Evolutionary conservation across 2,888 invertebrate genomes (phyloP), one percentile per base, ranked within the genome.

Genomic region (Dicyrtoma fusca): DNA sequence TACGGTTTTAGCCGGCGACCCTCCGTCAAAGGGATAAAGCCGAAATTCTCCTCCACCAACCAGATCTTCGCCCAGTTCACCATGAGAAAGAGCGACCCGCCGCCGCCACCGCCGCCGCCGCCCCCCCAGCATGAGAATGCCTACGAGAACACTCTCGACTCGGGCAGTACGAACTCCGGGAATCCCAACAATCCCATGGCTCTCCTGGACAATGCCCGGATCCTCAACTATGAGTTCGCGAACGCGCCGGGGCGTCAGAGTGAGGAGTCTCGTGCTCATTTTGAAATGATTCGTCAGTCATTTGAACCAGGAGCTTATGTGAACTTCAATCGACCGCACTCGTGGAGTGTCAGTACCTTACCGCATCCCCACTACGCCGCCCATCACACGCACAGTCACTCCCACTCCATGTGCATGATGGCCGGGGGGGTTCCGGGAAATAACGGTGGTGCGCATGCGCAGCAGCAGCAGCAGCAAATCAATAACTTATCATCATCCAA

Each of bases 1-100:
- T 94, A 94, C 81, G 94, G 94, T 0, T 94, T 95, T 83, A 92
- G 92, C 81, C 88, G 92, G 47, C 86, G 94, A n/a, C 94, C 94
- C 0, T 92, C 92, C 0, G 94, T 95, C 1, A 88, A 93, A 0
- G 94, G 94, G 0, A 94, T 95, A 76, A 94, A 94, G 82, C 91
- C 93, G n/a, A 89, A 92, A 77, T 90, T 92, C 76, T 91, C 91
- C 13, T 90, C 92, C 0, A 89, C 89, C 5, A 91, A 79, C 75
- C 80, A 80, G 72, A 80, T 80, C 61, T 80, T 80, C 74, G 80
- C 80, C 49, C 78, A 78, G 63, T 80, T 79, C 64, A 79, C 79
- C 11, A 75, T 77, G 73, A 71, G 76, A 44, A 77, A 76, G 34
- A 75, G 34, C 49, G 51, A 59, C n/a, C n/a, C n/a, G 13, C 44